Conservation (phyloP, 1,140 invertebrate genomes). For the Diorhabda elongata region DNA sequence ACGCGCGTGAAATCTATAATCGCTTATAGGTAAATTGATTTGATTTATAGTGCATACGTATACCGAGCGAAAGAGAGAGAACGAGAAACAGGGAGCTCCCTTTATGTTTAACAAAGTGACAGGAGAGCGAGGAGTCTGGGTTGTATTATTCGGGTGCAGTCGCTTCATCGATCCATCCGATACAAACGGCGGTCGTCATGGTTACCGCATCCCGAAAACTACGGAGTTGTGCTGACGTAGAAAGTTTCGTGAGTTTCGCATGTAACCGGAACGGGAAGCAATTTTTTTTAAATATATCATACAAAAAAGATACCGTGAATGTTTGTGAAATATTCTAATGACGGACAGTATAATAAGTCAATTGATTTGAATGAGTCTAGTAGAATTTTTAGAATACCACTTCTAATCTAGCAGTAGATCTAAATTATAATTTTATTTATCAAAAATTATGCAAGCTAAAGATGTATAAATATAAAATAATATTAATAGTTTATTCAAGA, state of each 20-base stretch:
- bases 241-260: neutral
- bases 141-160: conserved; percentile 5
- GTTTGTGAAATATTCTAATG: no score
- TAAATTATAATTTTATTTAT: no score
- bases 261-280: neutral
- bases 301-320: no score
- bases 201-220: conserved; percentile 9
- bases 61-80: neutral
- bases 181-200: conserved; percentile 3
- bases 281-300: no score
- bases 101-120: conserved; percentile 3
- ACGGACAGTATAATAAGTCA: no score
- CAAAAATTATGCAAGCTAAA: no score
- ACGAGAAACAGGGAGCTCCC: no score
- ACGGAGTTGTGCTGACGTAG: neutral
- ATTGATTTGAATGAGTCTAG: no score
- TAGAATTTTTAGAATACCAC: no score
- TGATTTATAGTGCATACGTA: neutral
- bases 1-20: neutral
- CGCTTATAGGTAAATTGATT: conserved; percentile 1
- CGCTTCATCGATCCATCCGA: conserved; percentile 8
- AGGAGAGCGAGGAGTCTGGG: neutral
- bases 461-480: no score
- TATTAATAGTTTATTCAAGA: no score
- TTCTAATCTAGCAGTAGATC: no score